phyloP scores from a whole-genome alignment of 1,140 invertebrate genomes.

The Nephotettix cincticeps region DNA sequence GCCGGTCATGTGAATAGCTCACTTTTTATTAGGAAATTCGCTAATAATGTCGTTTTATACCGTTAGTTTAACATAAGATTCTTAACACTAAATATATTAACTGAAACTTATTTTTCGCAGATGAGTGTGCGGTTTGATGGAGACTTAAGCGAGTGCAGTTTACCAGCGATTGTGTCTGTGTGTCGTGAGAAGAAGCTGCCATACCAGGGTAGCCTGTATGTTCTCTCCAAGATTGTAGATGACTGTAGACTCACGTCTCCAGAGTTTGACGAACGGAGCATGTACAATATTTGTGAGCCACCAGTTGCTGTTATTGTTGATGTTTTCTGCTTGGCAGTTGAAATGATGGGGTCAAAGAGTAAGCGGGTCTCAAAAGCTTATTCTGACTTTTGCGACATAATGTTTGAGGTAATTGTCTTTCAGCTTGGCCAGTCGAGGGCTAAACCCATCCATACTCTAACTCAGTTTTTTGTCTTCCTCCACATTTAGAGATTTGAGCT shows the following conservation, averaged over 20 bases:
- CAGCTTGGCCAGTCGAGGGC: too few species aligned
- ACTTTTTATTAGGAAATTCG: too few species aligned
- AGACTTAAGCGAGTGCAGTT: background rate
- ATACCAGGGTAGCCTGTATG: background rate
- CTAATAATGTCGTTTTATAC: too few species aligned
- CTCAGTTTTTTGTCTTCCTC: too few species aligned
- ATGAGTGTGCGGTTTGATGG: background rate
- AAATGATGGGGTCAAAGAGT: background rate
- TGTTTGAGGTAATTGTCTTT: conserved; percentile 11
- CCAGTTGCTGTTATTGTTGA: background rate
- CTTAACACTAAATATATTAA: too few species aligned
- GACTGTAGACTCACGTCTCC: background rate
- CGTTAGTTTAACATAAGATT: too few species aligned
- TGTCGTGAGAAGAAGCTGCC: background rate
- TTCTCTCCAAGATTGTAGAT: background rate
- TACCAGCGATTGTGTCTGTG: background rate
- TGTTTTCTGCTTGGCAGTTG: background rate
- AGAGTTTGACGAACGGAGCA: background rate
- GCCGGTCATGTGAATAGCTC: too few species aligned
- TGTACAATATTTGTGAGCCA: background rate
- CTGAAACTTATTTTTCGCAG: too few species aligned
- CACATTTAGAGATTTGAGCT: too few species aligned
- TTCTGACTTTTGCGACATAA: background rate
- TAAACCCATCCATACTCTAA: too few species aligned
- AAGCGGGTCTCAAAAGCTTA: background rate